These are phyloP conservation scores for Tokudaia tokunoshimensis DNA, from an alignment of 2,797 vertebrate genomes.

Conservation along the genomic window DNA sequence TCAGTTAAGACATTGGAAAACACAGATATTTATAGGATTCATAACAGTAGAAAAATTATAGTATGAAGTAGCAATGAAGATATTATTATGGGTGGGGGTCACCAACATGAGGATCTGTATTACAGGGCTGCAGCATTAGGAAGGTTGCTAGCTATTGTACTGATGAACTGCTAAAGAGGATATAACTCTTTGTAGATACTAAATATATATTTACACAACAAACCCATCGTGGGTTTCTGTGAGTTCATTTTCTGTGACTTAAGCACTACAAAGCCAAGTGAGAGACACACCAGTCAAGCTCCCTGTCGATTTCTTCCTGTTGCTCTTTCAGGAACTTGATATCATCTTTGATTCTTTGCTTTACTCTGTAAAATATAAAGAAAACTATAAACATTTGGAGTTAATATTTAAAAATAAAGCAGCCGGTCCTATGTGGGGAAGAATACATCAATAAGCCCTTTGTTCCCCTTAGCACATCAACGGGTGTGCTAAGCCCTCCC, in stretches of 20 bases:
- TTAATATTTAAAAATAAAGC: constrained; percentile 59
- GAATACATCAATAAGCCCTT: background rate
- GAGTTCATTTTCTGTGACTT: constrained; percentile 31
- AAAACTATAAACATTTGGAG: constrained; percentile 48
- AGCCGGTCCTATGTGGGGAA: background rate
- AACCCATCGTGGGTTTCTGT: constrained; percentile 23
- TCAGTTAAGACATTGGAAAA: background rate
- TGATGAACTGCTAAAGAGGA: constrained; percentile 13
- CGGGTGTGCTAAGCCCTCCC: background rate
- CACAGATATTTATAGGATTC: background rate
- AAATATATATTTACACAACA: constrained; percentile 49
- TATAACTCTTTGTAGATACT: background rate
- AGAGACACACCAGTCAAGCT: constrained; percentile 78
- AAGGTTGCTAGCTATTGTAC: background rate
- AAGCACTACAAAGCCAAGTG: constrained; percentile 33
- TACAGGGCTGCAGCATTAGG: background rate
- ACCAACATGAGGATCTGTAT: no score
- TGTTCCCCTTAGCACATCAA: background rate
- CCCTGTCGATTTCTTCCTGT: constrained; percentile 79
- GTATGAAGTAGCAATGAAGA: background rate
- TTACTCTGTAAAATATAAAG: constrained; percentile 76
- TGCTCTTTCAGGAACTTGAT: constrained; percentile 77
- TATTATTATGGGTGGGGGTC: background rate
- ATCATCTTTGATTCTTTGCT: constrained; percentile 75
- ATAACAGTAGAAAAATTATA: background rate